Conservation (phyloP, 2,113 vertebrate genomes). For the Misgurnus mizolepis region DNA sequence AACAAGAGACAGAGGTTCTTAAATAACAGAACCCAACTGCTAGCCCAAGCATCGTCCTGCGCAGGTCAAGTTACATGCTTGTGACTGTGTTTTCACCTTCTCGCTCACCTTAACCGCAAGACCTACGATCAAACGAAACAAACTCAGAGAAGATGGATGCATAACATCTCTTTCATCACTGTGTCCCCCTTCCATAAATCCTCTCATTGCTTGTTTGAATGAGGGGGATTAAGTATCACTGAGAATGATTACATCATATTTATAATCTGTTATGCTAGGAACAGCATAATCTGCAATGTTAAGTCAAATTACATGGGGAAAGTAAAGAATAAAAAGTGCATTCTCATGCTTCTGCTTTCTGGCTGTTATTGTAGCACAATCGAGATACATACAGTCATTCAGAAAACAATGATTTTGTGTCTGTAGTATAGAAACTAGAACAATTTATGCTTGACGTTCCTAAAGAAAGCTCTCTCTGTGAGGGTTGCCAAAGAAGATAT, state of each 20-base stretch:
- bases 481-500: too few species aligned
- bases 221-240: background rate
- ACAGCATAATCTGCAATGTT: background rate
- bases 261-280: background rate
- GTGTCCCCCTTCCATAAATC: background rate
- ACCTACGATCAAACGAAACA: background rate
- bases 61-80: slow-evolving; percentile 27
- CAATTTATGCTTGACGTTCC: background rate
- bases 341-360: background rate
- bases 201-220: background rate
- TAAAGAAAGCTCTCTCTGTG: background rate
- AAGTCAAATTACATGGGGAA: background rate
- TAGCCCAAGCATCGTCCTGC: background rate
- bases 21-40: slow-evolving; percentile 32
- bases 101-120: background rate
- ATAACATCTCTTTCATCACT: background rate
- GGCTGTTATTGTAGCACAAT: background rate
- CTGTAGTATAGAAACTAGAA: background rate
- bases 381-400: background rate
- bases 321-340: background rate
- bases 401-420: background rate
- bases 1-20: slow-evolving; percentile 4
- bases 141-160: background rate
- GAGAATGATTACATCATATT: background rate
- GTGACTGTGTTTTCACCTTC: background rate